Conservation (phyloP, 2,888 invertebrate genomes). For the Atrina japonica region DNA sequence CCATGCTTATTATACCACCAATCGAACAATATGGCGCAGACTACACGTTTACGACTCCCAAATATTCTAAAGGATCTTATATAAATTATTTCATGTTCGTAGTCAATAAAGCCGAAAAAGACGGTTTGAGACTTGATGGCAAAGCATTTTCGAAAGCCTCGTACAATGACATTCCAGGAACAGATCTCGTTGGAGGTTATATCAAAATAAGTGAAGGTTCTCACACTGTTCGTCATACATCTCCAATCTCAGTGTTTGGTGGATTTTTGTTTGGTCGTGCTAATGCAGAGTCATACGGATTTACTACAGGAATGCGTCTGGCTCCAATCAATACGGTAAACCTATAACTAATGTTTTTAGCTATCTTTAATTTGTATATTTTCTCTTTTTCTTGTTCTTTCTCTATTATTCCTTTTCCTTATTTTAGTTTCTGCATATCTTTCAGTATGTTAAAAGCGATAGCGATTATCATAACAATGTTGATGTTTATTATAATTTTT, state of each 20-base stretch:
- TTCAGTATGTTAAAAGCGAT: too few species aligned
- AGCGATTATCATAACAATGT: too few species aligned
- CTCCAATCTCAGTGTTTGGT: conserved; percentile 58
- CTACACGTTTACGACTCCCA: conserved; percentile 60
- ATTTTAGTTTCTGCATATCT: too few species aligned
- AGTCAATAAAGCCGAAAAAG: conserved; percentile 38
- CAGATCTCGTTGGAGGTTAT: conserved; percentile 49
- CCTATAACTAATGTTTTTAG: too few species aligned
- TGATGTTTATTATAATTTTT: too few species aligned
- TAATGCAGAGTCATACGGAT: conserved; percentile 64
- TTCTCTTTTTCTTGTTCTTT: too few species aligned
- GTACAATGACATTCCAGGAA: too few species aligned
- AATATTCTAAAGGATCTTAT: conserved; percentile 49
- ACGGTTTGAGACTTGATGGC: conserved; percentile 45
- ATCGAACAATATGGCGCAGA: conserved; percentile 57
- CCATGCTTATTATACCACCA: conserved; percentile 66
- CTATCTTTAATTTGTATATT: too few species aligned
- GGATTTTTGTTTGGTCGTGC: conserved; percentile 65
- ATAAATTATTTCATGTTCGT: conserved; percentile 52
- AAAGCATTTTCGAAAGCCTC: conserved; percentile 32
- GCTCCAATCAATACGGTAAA: conserved; percentile 53
- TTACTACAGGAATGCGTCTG: conserved; percentile 62
- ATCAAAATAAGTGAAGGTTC: conserved; percentile 53
- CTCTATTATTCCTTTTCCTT: too few species aligned
- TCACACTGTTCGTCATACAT: conserved; percentile 55